phyloP scores from a whole-genome alignment of 2,888 invertebrate genomes.

The Dusona sp. region DNA sequence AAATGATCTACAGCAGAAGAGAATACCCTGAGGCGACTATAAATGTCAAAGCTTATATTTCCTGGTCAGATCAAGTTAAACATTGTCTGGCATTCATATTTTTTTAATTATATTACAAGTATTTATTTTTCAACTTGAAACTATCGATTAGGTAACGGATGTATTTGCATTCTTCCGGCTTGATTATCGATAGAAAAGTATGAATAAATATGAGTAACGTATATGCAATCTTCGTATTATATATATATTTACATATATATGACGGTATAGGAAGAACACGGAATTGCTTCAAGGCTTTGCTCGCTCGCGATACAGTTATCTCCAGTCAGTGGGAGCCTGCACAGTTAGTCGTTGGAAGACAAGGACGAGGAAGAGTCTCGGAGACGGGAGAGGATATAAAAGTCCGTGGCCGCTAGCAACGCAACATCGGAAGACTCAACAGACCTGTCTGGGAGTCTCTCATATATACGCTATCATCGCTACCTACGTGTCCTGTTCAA shows the following conservation, averaged over 20 bases:
- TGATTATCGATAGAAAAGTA: conserved; percentile 18
- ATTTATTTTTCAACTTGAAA: background rate
- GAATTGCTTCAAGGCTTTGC: conserved; percentile 66
- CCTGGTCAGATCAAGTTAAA: too few species aligned
- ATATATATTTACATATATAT: background rate
- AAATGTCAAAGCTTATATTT: conserved; percentile 5
- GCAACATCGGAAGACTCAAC: conserved; percentile 57
- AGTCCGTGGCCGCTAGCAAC: conserved; percentile 53
- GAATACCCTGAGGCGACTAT: background rate
- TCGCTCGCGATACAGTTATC: conserved; percentile 68
- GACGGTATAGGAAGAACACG: conserved; percentile 51
- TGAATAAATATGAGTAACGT: conserved; percentile 28
- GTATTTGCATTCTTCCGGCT: conserved; percentile 30
- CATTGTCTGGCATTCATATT: background rate
- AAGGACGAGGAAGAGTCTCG: conserved; percentile 65
- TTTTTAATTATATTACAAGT: background rate
- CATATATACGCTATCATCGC: conserved; percentile 23
- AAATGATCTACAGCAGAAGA: background rate
- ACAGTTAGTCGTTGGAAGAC: conserved; percentile 68
- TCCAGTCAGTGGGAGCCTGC: conserved; percentile 67
- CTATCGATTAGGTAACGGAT: conserved; percentile 11
- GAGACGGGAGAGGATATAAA: conserved; percentile 54
- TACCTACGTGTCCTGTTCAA: conserved; percentile 55
- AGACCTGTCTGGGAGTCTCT: conserved; percentile 62
- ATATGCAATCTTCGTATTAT: conserved; percentile 10